phyloP scores from a whole-genome alignment of 2,888 invertebrate species.

The Platycnemis pennipes region DNA sequence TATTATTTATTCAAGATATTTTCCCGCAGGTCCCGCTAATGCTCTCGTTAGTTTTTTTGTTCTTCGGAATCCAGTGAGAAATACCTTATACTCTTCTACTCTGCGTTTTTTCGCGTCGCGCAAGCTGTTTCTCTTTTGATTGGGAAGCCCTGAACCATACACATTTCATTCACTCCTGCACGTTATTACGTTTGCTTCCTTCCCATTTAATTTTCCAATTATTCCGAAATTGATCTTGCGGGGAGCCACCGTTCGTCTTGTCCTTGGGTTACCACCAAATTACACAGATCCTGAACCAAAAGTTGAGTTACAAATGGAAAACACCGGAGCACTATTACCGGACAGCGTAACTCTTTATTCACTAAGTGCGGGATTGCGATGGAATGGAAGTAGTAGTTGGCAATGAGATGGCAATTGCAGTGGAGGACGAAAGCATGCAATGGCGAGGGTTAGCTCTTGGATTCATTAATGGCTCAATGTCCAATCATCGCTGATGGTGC shows the following conservation, averaged over 20 bases:
- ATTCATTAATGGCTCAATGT: no score
- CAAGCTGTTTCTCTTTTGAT: not conserved
- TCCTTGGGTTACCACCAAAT: not conserved
- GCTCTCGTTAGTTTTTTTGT: not conserved
- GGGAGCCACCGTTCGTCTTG: not conserved
- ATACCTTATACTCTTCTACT: not conserved
- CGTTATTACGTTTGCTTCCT: not conserved
- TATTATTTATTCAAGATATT: constrained; percentile 39
- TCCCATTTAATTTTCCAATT: not conserved
- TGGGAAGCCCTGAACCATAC: not conserved
- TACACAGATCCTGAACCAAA: not conserved
- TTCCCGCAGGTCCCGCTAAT: not conserved
- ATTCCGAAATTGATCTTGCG: not conserved
- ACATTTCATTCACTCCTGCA: not conserved
- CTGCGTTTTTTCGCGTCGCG: not conserved
- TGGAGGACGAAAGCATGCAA: no score
- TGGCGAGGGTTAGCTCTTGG: no score
- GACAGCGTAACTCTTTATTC: not conserved
- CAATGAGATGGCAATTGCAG: no score
- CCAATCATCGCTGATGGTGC: no score
- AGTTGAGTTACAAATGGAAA: not conserved
- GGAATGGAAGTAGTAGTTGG: not conserved
- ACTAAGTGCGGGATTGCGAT: not conserved
- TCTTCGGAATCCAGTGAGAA: not conserved
- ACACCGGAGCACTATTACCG: not conserved